Evolutionary conservation across 2,113 vertebrate genomes (phyloP), one percentile per base, ranked within the genome.

Genomic region (Scophthalmus maximus): DNA sequence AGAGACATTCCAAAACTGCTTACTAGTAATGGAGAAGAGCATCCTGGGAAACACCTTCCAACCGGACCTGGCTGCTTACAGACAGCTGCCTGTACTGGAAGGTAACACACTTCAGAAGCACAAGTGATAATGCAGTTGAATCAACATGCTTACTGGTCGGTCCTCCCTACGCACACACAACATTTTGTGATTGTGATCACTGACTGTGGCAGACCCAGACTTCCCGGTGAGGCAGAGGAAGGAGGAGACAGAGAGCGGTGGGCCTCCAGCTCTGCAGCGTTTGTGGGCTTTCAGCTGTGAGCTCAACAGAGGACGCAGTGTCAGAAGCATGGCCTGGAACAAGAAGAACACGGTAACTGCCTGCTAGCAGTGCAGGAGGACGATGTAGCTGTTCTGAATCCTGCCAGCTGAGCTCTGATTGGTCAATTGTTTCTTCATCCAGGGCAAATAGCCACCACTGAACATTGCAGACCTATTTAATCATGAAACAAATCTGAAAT

Each of bases 281-380:
- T 94, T 98, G 30, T 99, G 96, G 97, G 80, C 89, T 0, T 98
- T 95, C 47, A 78, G 49, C 1, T 98, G 96, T 87, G 92, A 94
- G 50, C 84, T 96, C 40, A 97, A 92, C 6, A 78, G 77, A 0
- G 93, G 93, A 0, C 91, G 76, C 30, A 92, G 87, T 0, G 93
- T 99, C 65, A 97, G 91, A 94, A 92, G 94, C 76, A 94, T 96
- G 90, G 84, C 94, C 23, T 98, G 96, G 95, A 98, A 95, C 91
- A 96, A 93, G 90, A 88, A 23, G 4, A 96, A 96, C 69, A 89
- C 86, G 23, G 97, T 99, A 89, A 93, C 89, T 3, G 42, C 42
- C 8, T 7, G 17, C 6, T 44, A n/a, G 18, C 6, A 8, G 42
- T 40, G 36, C 6, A 17, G 42, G 42, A 46, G 42, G 18, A 46